A percentile compares a stretch with the other conserved stretches of the same genome.
Conservation (phyloP, 2,888 invertebrate genomes). For the Mechanitis mazaeus region DNA sequence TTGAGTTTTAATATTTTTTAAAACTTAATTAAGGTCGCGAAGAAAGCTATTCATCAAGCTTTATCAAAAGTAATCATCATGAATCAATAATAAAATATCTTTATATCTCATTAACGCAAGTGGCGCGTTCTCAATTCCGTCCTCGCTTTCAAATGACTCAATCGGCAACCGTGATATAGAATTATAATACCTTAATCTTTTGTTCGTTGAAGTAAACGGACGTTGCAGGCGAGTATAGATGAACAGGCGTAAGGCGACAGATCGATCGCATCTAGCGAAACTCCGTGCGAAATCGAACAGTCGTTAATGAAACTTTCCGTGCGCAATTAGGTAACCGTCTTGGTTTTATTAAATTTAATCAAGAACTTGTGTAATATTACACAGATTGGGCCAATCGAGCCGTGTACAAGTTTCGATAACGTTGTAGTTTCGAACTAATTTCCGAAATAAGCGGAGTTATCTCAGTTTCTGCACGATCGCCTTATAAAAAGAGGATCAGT, state of each 20-base stretch:
- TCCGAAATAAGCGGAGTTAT: constrained; percentile 68
- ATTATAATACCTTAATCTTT: constrained; percentile 45
- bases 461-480: constrained; percentile 60
- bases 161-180: constrained; percentile 41
- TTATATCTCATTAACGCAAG: constrained; percentile 59
- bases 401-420: constrained; percentile 74
- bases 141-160: constrained; percentile 55
- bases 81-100: constrained; percentile 45
- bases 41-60: constrained; percentile 1
- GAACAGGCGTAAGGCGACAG: constrained; percentile 33
- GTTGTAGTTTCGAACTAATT: constrained; percentile 73
- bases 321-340: constrained; percentile 73
- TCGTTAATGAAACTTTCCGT: constrained; percentile 70
- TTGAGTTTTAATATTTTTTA: background rate
- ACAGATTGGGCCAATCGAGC: constrained; percentile 73
- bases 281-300: constrained; percentile 64
- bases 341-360: constrained; percentile 77
- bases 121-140: constrained; percentile 47
- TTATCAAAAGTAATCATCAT: constrained; percentile 27
- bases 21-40: background rate
- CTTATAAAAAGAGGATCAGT: constrained; percentile 67
- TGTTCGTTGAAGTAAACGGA: constrained; percentile 36
- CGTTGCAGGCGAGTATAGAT: constrained; percentile 16
- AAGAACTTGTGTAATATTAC: constrained; percentile 76
- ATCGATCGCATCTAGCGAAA: constrained; percentile 56